A percentile compares a stretch with the other conserved stretches of the same genome.
Evolutionary conservation across 1,140 invertebrate species (phyloP).

Genomic region (Trichoplusia ni): DNA sequence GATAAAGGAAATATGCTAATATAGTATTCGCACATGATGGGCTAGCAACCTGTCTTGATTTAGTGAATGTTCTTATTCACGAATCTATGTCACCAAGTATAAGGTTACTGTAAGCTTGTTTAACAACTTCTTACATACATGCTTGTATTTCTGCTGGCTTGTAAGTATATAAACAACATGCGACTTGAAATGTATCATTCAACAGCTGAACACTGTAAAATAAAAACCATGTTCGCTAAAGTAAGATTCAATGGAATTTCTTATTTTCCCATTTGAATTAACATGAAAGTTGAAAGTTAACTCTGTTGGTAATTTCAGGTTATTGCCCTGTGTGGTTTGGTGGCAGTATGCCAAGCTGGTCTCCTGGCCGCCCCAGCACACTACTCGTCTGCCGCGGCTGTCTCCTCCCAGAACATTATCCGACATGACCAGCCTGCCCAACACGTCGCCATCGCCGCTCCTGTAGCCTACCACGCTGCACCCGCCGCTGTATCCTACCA

Average conservation of each 20-base stretch:
- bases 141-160: neutral
- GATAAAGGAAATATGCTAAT: neutral
- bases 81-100: conserved; percentile 9
- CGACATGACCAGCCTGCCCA: conserved; percentile 52
- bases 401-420: conserved; percentile 65
- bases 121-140: neutral
- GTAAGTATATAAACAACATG: conserved; percentile 33
- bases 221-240: conserved; percentile 43
- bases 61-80: neutral
- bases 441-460: conserved; percentile 38
- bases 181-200: conserved; percentile 22
- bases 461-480: conserved; percentile 44
- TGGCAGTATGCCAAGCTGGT: conserved; percentile 55
- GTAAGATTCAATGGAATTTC: conserved; percentile 29
- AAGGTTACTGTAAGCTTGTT: conserved; percentile 17
- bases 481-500: conserved; percentile 22
- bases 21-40: neutral
- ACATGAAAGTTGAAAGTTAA: neutral
- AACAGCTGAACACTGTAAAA: conserved; percentile 13
- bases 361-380: conserved; percentile 49
- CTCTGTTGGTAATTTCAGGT: conserved; percentile 44
- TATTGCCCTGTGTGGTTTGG: conserved; percentile 49
- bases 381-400: conserved; percentile 56
- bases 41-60: neutral
- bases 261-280: neutral